Conservation (phyloP, 2,797 vertebrate species). For the Sebastiscus tertius region DNA sequence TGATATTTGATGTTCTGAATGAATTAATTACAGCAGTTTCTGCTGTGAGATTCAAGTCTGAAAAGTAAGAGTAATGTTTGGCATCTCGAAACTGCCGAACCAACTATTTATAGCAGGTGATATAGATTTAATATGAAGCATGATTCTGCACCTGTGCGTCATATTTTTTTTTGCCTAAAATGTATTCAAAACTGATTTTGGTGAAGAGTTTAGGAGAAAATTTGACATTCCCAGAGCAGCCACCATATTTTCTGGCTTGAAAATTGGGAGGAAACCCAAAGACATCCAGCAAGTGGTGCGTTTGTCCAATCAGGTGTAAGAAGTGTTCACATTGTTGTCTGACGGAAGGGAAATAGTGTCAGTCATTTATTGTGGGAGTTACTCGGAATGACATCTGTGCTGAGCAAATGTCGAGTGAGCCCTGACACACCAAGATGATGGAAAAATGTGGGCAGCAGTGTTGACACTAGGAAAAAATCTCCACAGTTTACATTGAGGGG, state of each 20-base stretch:
- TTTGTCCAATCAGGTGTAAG: background rate
- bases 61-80: background rate
- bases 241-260: background rate
- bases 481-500: background rate
- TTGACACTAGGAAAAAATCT: background rate
- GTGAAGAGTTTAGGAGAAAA: background rate
- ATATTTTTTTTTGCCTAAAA: background rate
- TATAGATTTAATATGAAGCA: background rate
- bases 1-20: background rate
- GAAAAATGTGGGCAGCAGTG: background rate
- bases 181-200: background rate
- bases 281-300: background rate
- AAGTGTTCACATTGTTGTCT: background rate
- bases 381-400: constrained; percentile 8
- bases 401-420: constrained; percentile 2
- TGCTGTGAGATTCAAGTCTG: background rate
- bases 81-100: background rate
- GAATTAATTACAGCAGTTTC: background rate
- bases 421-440: background rate
- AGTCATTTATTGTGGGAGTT: constrained; percentile 6
- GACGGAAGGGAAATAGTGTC: constrained; percentile 7
- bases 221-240: background rate
- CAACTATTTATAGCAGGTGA: background rate
- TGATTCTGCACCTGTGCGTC: background rate
- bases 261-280: constrained; percentile 16